A percentile compares a stretch with the other conserved stretches of the same genome.
phyloP scores from a whole-genome alignment of 2,797 vertebrate species.

The Tenualosa ilisha region DNA sequence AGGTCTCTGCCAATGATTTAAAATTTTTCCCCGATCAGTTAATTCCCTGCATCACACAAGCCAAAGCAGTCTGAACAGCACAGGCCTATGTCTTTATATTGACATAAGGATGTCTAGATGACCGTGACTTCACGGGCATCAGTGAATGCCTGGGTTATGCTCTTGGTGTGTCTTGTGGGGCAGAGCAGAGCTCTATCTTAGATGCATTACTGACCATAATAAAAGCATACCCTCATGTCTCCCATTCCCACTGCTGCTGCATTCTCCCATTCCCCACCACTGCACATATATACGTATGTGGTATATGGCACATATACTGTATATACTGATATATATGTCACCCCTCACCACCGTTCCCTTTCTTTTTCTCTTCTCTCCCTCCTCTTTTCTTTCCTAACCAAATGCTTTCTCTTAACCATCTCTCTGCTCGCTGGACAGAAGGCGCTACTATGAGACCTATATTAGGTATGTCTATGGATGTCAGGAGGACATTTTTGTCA shows the following conservation, averaged over 20 bases:
- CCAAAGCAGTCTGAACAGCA: background rate
- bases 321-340: constrained; percentile 53
- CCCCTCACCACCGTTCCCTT: constrained; percentile 45
- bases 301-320: constrained; percentile 75
- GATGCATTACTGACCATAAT: background rate
- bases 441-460: constrained; percentile 98
- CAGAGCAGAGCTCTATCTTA: background rate
- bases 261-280: constrained; percentile 32
- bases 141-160: background rate
- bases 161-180: background rate
- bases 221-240: background rate
- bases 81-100: background rate
- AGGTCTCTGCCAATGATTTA: too few species aligned
- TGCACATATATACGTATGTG: constrained; percentile 66
- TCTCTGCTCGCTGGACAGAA: constrained; percentile 87
- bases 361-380: constrained; percentile 54
- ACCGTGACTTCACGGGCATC: background rate
- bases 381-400: constrained; percentile 69
- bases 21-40: too few species aligned
- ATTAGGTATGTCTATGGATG: constrained; percentile 90
- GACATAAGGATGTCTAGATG: background rate
- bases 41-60: background rate
- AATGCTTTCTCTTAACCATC: constrained; percentile 77
- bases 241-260: background rate
- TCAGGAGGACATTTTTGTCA: constrained; percentile 70